Evolutionary conservation across 2,797 vertebrate species (phyloP).

Genomic region (Ceyx erithaca): DNA sequence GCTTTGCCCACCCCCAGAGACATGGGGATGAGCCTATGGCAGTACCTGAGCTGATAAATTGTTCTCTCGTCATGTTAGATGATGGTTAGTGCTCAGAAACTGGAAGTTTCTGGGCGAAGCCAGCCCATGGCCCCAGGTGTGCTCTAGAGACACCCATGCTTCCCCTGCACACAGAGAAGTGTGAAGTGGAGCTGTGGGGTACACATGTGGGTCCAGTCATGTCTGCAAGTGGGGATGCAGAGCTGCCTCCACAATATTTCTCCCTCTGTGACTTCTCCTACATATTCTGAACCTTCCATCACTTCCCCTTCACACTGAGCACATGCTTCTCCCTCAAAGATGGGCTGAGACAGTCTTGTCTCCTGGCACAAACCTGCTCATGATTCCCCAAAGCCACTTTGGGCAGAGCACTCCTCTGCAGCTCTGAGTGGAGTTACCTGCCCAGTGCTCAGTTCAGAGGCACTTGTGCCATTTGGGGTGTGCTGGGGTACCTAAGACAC

Average conservation of each 20-base stretch:
- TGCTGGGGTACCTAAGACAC: too few relatives aligned
- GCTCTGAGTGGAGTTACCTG: neutral
- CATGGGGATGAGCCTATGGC: neutral
- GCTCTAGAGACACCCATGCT: neutral
- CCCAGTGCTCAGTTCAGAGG: neutral
- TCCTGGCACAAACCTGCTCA: neutral
- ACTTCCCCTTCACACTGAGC: neutral
- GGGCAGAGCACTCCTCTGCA: neutral
- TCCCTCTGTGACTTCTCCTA: neutral
- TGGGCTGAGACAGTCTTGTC: neutral
- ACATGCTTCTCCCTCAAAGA: neutral
- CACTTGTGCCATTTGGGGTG: neutral
- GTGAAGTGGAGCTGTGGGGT: neutral
- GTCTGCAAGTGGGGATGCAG: neutral
- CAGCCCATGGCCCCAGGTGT: accelerated
- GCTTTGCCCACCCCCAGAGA: neutral
- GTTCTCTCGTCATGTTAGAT: accelerated
- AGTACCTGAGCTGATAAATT: neutral
- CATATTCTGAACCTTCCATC: neutral
- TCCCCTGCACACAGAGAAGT: neutral
- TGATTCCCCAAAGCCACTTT: neutral
- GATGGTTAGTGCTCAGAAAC: neutral
- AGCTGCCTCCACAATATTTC: neutral
- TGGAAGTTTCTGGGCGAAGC: neutral
- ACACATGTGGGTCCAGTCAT: neutral